phyloP scores from a whole-genome alignment of 2,113 vertebrate species.

The Forbesichthys papilliferus region DNA sequence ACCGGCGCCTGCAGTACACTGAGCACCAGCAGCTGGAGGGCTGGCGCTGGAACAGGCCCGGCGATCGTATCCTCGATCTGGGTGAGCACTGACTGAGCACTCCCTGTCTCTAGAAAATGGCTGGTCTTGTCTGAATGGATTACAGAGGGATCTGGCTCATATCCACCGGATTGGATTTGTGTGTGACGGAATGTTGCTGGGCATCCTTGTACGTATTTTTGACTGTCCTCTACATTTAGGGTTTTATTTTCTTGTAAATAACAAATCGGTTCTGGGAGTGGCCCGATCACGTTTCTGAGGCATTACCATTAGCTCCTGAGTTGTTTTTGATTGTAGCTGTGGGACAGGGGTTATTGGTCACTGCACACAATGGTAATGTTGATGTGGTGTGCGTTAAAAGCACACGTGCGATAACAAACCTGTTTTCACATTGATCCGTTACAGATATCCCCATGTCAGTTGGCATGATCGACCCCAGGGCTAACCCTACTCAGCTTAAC shows the following conservation, averaged over 20 bases:
- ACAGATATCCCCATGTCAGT: constrained; percentile 98
- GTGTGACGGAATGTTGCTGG: constrained; percentile 11
- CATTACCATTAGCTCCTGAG: neutral
- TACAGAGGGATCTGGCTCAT: neutral
- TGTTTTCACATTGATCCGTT: constrained; percentile 51
- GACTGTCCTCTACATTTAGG: neutral
- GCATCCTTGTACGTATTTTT: constrained; percentile 16
- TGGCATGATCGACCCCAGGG: constrained; percentile 93
- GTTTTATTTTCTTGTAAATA: neutral
- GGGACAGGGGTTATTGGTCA: neutral
- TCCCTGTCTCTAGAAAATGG: neutral
- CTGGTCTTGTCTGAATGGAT: neutral
- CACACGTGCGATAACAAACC: constrained; percentile 28
- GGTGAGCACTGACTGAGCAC: constrained; percentile 72
- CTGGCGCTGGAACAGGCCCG: constrained; percentile 96
- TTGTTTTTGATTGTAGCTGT: neutral
- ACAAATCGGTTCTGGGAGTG: neutral
- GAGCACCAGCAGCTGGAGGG: constrained; percentile 98
- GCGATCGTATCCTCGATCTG: constrained; percentile 93
- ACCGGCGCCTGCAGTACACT: constrained; percentile 93
- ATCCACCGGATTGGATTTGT: neutral
- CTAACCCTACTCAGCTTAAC: constrained; percentile 96
- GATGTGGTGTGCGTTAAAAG: constrained; percentile 7
- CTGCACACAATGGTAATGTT: neutral
- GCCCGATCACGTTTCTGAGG: constrained; percentile 3